A percentile compares a stretch with the other conserved stretches of the same genome.
phyloP scores from a whole-genome alignment of 2,797 vertebrate genomes.

The Anguilla anguilla region DNA sequence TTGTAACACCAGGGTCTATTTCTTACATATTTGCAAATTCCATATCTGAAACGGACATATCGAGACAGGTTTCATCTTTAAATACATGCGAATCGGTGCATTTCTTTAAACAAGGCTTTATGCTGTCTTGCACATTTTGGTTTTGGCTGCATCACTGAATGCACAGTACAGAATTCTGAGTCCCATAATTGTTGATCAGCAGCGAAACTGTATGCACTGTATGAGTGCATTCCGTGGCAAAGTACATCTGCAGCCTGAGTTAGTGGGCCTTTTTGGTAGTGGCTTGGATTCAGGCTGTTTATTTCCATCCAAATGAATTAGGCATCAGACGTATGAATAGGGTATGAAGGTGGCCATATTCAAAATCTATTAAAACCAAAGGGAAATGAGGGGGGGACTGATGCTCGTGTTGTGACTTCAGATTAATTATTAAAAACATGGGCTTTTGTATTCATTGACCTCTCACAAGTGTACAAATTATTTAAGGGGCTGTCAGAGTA shows the following conservation, averaged over 20 bases:
- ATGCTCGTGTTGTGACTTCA: conserved; percentile 74
- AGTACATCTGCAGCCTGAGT: conserved; percentile 63
- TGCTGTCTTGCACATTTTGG: background rate
- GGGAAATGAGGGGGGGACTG: conserved; percentile 75
- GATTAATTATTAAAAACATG: conserved; percentile 79
- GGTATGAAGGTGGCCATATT: conserved; percentile 43
- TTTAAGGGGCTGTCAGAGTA: conserved; percentile 79
- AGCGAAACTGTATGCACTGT: conserved; percentile 49
- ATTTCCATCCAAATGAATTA: conserved; percentile 70
- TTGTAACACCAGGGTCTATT: background rate
- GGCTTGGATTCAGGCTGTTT: conserved; percentile 56
- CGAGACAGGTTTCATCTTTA: background rate
- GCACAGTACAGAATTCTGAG: background rate
- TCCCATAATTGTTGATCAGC: background rate
- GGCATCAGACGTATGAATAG: conserved; percentile 48
- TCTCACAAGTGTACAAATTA: conserved; percentile 79
- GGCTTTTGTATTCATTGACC: conserved; percentile 80
- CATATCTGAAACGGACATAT: background rate
- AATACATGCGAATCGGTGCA: background rate
- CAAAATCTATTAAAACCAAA: conserved; percentile 66
- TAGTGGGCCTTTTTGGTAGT: conserved; percentile 61
- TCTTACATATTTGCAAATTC: background rate
- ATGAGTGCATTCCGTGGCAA: conserved; percentile 65
- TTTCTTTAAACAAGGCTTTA: conserved; percentile 18
- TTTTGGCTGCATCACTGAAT: conserved; percentile 71